phyloP scores from a whole-genome alignment of 2,797 vertebrate species.

The Peromyscus eremicus region DNA sequence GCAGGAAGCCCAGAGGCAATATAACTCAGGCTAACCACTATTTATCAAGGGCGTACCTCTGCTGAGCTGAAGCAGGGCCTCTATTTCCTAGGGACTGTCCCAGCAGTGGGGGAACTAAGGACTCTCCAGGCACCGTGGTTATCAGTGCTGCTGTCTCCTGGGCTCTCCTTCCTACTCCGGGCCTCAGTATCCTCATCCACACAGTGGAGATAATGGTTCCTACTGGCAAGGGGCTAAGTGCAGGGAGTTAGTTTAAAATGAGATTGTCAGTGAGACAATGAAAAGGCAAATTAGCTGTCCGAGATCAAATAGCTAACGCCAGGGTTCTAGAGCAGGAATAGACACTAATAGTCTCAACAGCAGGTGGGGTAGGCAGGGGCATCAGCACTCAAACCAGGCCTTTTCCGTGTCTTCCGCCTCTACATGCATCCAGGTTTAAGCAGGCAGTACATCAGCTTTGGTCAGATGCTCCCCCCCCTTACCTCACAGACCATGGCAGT shows the following conservation, averaged over 20 bases:
- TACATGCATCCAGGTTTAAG: neutral
- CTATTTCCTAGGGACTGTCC: neutral
- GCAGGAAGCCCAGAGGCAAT: neutral
- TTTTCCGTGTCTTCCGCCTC: neutral
- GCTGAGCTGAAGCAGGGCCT: neutral
- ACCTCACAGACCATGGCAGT: neutral
- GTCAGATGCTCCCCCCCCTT: neutral
- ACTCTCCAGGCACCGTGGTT: neutral
- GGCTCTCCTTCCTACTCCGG: neutral
- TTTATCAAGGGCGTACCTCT: neutral
- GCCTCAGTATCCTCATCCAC: conserved; percentile 37
- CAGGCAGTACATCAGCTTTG: accelerated
- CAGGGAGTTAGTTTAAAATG: neutral
- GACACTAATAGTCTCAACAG: neutral
- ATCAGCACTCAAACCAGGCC: neutral
- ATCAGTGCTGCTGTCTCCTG: neutral
- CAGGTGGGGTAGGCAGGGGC: neutral
- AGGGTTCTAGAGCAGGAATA: neutral
- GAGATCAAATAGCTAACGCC: neutral
- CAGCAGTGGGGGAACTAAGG: accelerated
- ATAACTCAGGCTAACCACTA: neutral
- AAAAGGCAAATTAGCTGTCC: neutral
- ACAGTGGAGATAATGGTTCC: neutral
- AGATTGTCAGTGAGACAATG: neutral
- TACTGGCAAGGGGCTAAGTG: neutral